Evolutionary conservation across 2,888 invertebrate genomes (phyloP).

Genomic region (Shargacucullia verbasci): DNA sequence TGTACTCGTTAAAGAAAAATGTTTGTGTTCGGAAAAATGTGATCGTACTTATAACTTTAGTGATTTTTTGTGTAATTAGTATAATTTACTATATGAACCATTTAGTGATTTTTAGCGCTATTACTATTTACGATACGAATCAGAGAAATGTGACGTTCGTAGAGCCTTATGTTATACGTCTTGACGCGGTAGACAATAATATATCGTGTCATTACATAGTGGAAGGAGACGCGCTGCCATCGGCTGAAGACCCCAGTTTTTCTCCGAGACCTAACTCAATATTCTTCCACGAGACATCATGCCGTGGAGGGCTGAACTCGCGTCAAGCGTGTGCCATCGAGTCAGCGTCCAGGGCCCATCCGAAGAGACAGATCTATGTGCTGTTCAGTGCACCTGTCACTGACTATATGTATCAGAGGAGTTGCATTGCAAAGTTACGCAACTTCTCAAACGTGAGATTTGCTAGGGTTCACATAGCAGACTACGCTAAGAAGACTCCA

Average conservation of each 20-base stretch:
- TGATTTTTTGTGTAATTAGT: no score
- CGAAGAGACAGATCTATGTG: conserved; percentile 87
- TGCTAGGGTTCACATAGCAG: conserved; percentile 48
- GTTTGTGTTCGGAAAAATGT: no score
- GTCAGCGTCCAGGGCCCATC: conserved; percentile 90
- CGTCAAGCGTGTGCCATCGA: conserved; percentile 92
- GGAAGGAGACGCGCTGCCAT: conserved; percentile 54
- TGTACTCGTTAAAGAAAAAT: no score
- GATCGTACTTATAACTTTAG: no score
- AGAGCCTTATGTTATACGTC: no score
- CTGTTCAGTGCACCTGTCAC: conserved; percentile 70
- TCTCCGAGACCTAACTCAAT: conserved; percentile 81
- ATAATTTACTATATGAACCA: no score
- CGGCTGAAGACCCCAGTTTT: conserved; percentile 54
- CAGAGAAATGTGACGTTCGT: no score
- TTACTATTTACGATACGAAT: no score
- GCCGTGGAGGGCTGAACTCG: conserved; percentile 83
- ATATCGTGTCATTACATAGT: conserved; percentile 38
- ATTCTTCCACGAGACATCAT: conserved; percentile 92
- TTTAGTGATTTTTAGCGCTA: no score
- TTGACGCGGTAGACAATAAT: conserved; percentile 11
- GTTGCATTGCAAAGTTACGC: conserved; percentile 31
- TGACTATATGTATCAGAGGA: conserved; percentile 13
- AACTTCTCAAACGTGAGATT: conserved; percentile 34
- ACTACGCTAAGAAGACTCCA: conserved; percentile 88